These are phyloP conservation scores for Odocoileus virginianus DNA, from an alignment of 2,113 vertebrate genomes.

Conservation along the genomic window DNA sequence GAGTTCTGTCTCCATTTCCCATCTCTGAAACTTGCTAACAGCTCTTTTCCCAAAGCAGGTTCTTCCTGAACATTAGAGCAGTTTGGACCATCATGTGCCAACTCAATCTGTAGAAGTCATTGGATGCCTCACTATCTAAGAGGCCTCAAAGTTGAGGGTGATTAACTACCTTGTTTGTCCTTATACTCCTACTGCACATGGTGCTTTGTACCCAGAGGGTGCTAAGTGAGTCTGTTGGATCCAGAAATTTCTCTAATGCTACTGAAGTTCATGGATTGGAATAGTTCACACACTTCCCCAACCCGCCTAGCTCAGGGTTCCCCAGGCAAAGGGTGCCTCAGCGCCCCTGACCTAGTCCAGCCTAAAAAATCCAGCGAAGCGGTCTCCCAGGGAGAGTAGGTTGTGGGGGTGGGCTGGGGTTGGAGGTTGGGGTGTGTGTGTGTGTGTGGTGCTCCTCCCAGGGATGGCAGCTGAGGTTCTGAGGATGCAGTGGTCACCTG, in stretches of 20 bases:
- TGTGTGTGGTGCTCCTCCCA: neutral
- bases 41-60: neutral
- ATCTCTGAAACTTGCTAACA: neutral
- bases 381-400: neutral
- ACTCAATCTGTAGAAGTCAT: neutral
- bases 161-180: neutral
- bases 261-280: neutral
- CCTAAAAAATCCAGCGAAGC: neutral
- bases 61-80: neutral
- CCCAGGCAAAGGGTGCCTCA: neutral
- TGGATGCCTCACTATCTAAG: neutral
- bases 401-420: neutral
- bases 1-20: neutral
- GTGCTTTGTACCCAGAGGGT: neutral
- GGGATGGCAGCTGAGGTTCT: neutral
- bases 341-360: neutral
- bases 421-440: neutral
- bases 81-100: neutral
- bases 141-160: neutral
- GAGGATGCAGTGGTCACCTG: neutral
- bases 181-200: neutral
- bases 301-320: neutral
- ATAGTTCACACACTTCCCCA: neutral
- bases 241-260: neutral
- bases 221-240: neutral